Evolutionary conservation across 2,797 vertebrate species (phyloP).

Genomic region (Sebastes nivosus): DNA sequence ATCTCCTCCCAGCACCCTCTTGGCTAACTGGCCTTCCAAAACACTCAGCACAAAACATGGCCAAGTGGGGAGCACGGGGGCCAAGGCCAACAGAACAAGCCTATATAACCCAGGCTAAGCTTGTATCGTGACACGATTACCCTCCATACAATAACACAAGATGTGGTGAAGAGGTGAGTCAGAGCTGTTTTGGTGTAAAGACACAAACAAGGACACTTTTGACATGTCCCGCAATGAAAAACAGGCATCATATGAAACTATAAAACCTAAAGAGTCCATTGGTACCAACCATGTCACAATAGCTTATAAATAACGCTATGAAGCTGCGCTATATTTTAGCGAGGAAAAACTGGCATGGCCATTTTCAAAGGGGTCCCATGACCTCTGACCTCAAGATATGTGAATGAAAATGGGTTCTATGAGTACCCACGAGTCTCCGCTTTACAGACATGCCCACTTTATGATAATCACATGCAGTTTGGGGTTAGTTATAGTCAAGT

Average conservation of each 20-base stretch:
- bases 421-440: rapidly evolving
- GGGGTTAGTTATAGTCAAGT: no score
- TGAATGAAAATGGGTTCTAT: no score
- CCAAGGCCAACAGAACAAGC: conserved; percentile 62
- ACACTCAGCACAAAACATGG: conserved; percentile 67
- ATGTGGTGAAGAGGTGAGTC: conserved; percentile 20
- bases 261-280: no score
- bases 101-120: conserved; percentile 36
- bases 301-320: no score
- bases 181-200: conserved; percentile 1
- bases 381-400: no score
- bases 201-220: conserved; percentile 13
- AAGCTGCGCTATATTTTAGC: no score
- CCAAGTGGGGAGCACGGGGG: conserved; percentile 56
- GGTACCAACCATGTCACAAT: no score
- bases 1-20: conserved; percentile 72
- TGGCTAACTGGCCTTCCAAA: conserved; percentile 74
- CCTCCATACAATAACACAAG: conserved; percentile 15
- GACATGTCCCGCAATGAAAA: conserved; percentile 6
- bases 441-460: no score
- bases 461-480: no score
- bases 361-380: no score
- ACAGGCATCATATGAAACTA: not conserved
- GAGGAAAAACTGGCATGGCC: no score
- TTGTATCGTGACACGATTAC: conserved; percentile 36